Conservation (phyloP, 2,888 invertebrate species). For the Trichopoda pennipes region DNA sequence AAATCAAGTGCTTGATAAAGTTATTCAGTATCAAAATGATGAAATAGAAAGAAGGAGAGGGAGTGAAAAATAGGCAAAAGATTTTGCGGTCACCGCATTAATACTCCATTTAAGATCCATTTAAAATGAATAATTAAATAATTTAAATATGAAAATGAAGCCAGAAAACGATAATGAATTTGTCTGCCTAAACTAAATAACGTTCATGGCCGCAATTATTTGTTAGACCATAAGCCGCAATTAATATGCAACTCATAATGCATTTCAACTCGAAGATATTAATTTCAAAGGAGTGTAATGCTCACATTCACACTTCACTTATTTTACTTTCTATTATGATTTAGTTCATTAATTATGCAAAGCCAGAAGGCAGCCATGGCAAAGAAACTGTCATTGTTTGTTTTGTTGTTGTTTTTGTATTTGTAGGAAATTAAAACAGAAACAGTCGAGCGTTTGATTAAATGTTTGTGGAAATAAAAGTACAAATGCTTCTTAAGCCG, state of each 20-base stretch:
- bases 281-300: neutral
- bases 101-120: too few relatives aligned
- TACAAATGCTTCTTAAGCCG: too few relatives aligned
- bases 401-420: too few relatives aligned
- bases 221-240: constrained; percentile 61
- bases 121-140: constrained; percentile 1
- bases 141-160: constrained; percentile 7
- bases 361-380: neutral
- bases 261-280: constrained; percentile 14
- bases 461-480: too few relatives aligned
- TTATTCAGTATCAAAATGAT: too few relatives aligned
- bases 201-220: constrained; percentile 49
- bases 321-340: neutral
- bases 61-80: neutral
- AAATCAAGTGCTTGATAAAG: too few relatives aligned
- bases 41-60: too few relatives aligned
- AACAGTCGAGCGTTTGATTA: too few relatives aligned
- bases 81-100: constrained; percentile 7
- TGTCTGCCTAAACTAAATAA: constrained; percentile 51
- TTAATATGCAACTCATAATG: constrained; percentile 49
- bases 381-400: constrained; percentile 17
- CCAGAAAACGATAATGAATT: constrained; percentile 4
- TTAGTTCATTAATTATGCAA: neutral
- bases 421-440: too few relatives aligned
- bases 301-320: neutral